Evolutionary conservation across 1,140 invertebrate species (phyloP), one percentile per base, ranked within the genome.

Genomic region (Cyphomyrmex costatus): DNA sequence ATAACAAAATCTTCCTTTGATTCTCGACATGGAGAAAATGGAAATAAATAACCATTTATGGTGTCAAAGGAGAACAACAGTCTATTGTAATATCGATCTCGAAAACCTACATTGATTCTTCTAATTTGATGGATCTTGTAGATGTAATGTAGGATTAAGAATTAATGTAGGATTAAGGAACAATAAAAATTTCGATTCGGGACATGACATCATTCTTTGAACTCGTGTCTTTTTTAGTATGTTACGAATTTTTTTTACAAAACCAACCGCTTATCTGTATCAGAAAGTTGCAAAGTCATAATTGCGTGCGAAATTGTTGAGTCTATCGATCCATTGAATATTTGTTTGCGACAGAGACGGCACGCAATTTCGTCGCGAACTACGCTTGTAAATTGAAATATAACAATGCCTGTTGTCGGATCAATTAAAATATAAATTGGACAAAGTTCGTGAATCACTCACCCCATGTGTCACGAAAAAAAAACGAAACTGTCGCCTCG

Each of bases 381-480:
- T 86, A n/a, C 68, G 86, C 86, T 82, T 90, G 89, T 91, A 92
- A 93, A 93, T 93, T 92, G 88, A 90, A 89, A 89, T 85, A 86
- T 86, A 91, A 91, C 89, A 88, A 88, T 88, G 74, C 53, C 73
- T 85, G 79, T 60, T 88, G 78, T 77, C 86, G 85, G 89, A 93
- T 93, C 88, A 90, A 92, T 92, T 92, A 92, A 93, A 91, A 90
- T 93, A 92, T 92, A 91, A 93, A 93, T 93, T 93, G 92, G 88
- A 92, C 87, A 80, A 89, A 92, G 91, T 78, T 68, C 79, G 68
- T 60, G 68, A 83, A 83, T 83, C 79, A 83, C 68, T 73, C 79
- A 60, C 42, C 14, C 79, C 53, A 83, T 83, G 68, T 83, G 68
- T 83, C 79, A 73, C n/a, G 24, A 24, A 73, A 8, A 77, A 27